Evolutionary conservation across 2,797 vertebrate species (phyloP).

Genomic region (Natrix natrix): DNA sequence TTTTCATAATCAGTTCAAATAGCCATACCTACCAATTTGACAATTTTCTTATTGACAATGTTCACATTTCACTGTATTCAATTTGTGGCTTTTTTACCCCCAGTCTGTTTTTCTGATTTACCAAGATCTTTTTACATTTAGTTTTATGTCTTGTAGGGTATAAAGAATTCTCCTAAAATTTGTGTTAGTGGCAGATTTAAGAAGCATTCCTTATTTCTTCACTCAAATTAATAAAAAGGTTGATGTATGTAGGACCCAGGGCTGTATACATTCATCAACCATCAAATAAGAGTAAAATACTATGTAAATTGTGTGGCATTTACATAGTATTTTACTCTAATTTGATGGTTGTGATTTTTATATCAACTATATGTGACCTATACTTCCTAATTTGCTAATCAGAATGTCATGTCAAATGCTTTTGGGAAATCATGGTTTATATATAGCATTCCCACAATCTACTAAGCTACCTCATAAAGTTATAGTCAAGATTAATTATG

Average conservation of each 20-base stretch:
- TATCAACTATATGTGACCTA: background rate
- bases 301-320: background rate
- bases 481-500: background rate
- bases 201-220: background rate
- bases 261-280: background rate
- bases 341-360: background rate
- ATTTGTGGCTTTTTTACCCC: background rate
- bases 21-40: background rate
- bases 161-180: background rate
- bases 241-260: background rate
- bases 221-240: background rate
- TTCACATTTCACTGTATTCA: background rate
- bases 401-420: background rate
- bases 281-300: no score
- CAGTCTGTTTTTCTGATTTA: background rate
- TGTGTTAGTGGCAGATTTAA: background rate
- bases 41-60: background rate
- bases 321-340: background rate
- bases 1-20: background rate
- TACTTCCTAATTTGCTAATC: background rate
- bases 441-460: background rate
- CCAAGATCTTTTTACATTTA: background rate
- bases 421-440: background rate
- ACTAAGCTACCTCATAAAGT: background rate
- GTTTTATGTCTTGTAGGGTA: background rate